These are phyloP conservation scores for Diarsia mendica DNA, from an alignment of 2,888 invertebrate genomes.

Conservation along the genomic window DNA sequence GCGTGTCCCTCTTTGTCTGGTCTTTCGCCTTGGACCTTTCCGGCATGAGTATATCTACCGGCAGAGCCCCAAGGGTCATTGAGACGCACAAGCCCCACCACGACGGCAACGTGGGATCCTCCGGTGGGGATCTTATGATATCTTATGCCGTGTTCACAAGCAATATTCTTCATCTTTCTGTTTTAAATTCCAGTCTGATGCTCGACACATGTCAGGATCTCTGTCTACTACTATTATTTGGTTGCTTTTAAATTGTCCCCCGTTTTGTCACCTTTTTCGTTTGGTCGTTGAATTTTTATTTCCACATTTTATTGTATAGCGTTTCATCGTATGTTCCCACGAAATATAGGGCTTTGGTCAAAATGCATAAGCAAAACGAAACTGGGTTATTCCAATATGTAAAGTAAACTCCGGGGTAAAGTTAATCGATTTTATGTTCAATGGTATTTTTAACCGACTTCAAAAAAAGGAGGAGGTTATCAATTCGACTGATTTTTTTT, in stretches of 20 bases:
- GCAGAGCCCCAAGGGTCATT: no score
- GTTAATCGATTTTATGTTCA: not conserved
- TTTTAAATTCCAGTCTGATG: conserved; percentile 74
- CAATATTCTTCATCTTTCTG: conserved; percentile 78
- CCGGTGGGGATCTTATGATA: conserved; percentile 53
- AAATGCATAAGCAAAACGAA: not conserved
- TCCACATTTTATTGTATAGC: conserved; percentile 11
- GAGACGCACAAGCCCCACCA: no score
- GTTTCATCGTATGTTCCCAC: not conserved
- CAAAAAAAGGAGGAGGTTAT: no score
- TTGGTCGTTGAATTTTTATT: conserved; percentile 21
- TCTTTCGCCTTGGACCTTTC: no score
- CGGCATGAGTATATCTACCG: no score
- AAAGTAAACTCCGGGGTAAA: not conserved
- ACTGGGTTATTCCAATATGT: not conserved
- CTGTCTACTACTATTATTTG: conserved; percentile 64
- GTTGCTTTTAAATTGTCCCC: conserved; percentile 48
- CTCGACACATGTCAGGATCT: conserved; percentile 66
- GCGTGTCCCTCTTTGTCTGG: no score
- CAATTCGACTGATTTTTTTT: no score
- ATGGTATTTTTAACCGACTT: not conserved
- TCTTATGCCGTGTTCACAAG: conserved; percentile 80
- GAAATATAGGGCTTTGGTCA: not conserved
- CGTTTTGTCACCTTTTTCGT: conserved; percentile 42
- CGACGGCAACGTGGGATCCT: no score